Percentiles rank a stretch among this genome's conserved stretches.
Evolutionary conservation across 1,140 invertebrate genomes (phyloP).

Genomic region (Linepithema humile): DNA sequence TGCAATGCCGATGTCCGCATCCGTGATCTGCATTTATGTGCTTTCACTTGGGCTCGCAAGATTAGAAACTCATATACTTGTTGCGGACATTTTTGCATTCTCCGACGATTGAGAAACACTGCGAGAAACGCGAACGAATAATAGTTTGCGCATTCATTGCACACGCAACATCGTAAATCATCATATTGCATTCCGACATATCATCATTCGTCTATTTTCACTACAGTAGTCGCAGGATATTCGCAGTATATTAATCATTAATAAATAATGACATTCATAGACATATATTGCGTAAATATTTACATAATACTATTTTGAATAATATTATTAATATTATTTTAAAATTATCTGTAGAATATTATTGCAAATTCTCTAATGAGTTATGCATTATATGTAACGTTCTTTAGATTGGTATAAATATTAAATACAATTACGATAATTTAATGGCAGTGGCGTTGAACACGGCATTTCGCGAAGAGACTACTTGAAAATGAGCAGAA

Average conservation of each 20-base stretch:
- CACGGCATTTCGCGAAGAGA: constrained; percentile 8
- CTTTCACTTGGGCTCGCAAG: constrained; percentile 23
- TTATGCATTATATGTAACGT: neutral
- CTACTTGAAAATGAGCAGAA: neutral
- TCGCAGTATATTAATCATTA: neutral
- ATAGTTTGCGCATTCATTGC: neutral
- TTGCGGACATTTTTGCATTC: constrained; percentile 5
- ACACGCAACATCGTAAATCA: neutral
- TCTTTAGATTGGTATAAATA: neutral
- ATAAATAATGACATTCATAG: neutral
- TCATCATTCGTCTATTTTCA: neutral
- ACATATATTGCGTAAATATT: neutral
- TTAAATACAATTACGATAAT: constrained; percentile 4
- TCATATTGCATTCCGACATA: neutral
- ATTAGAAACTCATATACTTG: constrained; percentile 43
- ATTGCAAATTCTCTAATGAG: too few relatives aligned
- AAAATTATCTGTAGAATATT: neutral
- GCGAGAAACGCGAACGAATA: neutral
- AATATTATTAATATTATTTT: neutral
- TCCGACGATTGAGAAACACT: neutral
- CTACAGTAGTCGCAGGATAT: neutral
- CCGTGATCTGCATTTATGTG: constrained; percentile 30
- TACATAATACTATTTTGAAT: too few relatives aligned
- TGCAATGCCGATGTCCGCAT: constrained; percentile 21
- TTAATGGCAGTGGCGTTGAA: constrained; percentile 16